Evolutionary conservation across 2,113 vertebrate genomes (phyloP).

Genomic region (Oncorhynchus keta): DNA sequence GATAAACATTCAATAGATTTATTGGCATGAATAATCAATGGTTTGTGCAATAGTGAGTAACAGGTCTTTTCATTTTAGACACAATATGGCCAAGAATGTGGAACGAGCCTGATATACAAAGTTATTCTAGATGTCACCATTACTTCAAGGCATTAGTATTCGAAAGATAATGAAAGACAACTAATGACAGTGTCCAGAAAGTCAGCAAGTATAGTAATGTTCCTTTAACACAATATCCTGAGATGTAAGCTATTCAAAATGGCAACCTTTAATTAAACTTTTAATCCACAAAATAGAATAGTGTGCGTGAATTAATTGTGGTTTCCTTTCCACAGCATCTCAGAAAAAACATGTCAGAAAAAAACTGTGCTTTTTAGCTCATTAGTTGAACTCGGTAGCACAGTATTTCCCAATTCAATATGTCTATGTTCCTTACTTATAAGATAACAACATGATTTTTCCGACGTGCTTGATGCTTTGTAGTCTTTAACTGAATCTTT

Average conservation of each 20-base stretch:
- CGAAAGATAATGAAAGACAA: not conserved
- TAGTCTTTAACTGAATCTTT: too few relatives aligned
- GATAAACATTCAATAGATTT: not conserved
- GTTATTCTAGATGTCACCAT: not conserved
- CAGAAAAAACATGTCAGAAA: not conserved
- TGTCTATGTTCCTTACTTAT: not conserved
- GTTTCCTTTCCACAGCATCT: not conserved
- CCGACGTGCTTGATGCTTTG: too few relatives aligned
- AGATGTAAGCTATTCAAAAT: not conserved
- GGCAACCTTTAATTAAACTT: not conserved
- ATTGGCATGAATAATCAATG: constrained; percentile 1
- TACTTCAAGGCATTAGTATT: not conserved
- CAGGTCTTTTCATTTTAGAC: not conserved
- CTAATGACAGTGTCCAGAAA: not conserved
- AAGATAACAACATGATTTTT: not conserved
- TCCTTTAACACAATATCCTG: not conserved
- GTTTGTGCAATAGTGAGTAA: not conserved
- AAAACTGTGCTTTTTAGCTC: not conserved
- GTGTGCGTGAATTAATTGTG: not conserved
- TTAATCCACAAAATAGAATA: not conserved
- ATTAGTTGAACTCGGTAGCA: not conserved
- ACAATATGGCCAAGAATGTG: not conserved
- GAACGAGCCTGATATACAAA: not conserved
- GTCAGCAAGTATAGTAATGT: not conserved
- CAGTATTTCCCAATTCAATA: not conserved